Base-by-base conservation (phyloP, 2,888 invertebrate genomes). In the Corythucha ciliata region DNA sequence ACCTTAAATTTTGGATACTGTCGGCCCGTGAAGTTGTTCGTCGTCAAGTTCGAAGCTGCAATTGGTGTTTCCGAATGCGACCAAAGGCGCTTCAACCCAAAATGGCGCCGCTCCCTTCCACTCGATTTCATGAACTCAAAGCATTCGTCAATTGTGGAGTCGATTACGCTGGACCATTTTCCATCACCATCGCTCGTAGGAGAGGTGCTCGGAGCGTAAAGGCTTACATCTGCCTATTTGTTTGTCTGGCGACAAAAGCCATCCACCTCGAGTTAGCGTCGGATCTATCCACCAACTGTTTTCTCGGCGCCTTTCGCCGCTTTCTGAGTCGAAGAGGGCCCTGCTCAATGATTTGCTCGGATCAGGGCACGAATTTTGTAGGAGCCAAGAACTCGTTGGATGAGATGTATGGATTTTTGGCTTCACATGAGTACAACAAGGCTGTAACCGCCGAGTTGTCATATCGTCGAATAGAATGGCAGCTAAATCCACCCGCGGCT, bases 31-130 rank as follows among this genome's bases (percentile, higher is more conserved):
- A 26, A 14, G 14, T 48, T 10, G 27, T 48, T 5, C 25, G 48
- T 12, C 16, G 16, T 10, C 14, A 25, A 27, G 37, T 39, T 4
- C 48, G 40, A 39, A 21, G 27, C 20, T 48, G 48, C 29, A 24
- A 24, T 6, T 16, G 2, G 4, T 40, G 48, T 20, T 27, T 39
- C 21, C 22, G 33, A n/a, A 46, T 46, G 6, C 26, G 53, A 18
- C 22, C 47, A 8, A 48, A 26, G 21, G 24, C 33, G 10, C 25
- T 10, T 21, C n/a, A 26, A 14, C 54, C 52, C 6, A 22, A 45
- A 8, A 55, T 55, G 53, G 53, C 50, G 5, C 25, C 53, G 2
- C 45, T 55, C 3, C 55, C 50, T 2, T n/a, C 42, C 5, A 36
- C 18, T 10, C 39, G 47, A 4, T 25, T 53, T 18, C 40, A 34